Base-by-base conservation (phyloP, 2,113 vertebrate genomes). In the Chaenocephalus aceratus region DNA sequence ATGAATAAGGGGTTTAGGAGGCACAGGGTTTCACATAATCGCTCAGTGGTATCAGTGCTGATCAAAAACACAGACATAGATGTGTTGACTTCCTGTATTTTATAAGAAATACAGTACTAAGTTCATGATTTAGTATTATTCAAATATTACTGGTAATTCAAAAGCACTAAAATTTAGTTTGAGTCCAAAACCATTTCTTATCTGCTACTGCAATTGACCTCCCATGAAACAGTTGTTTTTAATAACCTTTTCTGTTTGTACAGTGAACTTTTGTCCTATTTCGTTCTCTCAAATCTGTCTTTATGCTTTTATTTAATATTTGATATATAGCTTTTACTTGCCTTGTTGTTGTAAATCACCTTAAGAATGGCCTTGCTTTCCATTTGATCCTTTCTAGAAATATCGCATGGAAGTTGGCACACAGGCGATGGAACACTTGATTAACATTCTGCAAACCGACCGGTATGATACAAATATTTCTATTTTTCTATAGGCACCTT, bases 351-450 rank as follows among this genome's bases (percentile, higher is more conserved):
- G 36, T 41, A 41, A 41, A 41, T 41, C 36, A 41, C 36, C 36
- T 41, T 41, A 41, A 41, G 7, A 41, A 6, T 41, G 0, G 9
- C 23, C 1, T 23, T 14, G 57, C 2, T 12, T 30, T 10, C 23
- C 62, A 51, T 48, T 59, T 10, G 41, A 15, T 72, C 7, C 70
- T 67, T 76, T 74, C 62, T 77, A 99, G 98, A 99, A 99, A 92
- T 99, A 99, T 84, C 97, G 97, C 0, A 21, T 97, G 90, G 98
- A 99, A 88, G 98, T 99, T 0, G 98, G 97, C 59, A 97, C 96
- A 1, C 97, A 99, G 86, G 97, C 98, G 0, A 97, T 99, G 97
- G 96, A 97, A 2, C 97, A 99, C 80, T 94, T 99, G 85, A 93
- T 99, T 82, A 96, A 91, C 10, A 97, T 99, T 26, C 94, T 99